phyloP scores from a whole-genome alignment of 2,888 invertebrate genomes.

The Dorcus parallelipipedus region DNA sequence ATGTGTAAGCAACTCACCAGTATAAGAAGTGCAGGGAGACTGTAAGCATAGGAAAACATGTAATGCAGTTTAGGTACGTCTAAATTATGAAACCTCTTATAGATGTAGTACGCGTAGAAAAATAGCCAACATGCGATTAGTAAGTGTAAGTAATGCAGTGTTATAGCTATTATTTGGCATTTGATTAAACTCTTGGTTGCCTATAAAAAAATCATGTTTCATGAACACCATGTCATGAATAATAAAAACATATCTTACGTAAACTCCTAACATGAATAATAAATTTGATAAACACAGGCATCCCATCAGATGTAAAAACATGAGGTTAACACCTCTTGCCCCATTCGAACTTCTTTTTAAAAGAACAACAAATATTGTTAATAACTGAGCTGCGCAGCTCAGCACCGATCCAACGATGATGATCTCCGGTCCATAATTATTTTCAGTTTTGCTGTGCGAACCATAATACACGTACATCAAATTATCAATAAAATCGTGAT shows the following conservation, averaged over 20 bases:
- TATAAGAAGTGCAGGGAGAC: conserved; percentile 62
- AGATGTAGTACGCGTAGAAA: conserved; percentile 61
- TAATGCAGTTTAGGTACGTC: conserved; percentile 55
- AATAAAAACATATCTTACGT: conserved; percentile 49
- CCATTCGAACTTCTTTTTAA: conserved; percentile 42
- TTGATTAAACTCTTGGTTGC: conserved; percentile 61
- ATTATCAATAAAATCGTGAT: conserved; percentile 70
- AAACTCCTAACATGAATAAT: conserved; percentile 63
- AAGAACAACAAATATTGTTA: conserved; percentile 50
- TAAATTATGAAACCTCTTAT: conserved; percentile 53
- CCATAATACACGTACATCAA: conserved; percentile 70
- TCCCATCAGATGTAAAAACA: conserved; percentile 61
- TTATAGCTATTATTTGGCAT: conserved; percentile 64
- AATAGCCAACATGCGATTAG: conserved; percentile 69
- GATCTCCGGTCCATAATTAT: conserved; percentile 54
- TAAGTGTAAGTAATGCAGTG: conserved; percentile 68
- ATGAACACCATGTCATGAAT: no score
- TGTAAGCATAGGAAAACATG: conserved; percentile 61
- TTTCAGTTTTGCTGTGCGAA: conserved; percentile 52
- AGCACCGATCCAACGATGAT: conserved; percentile 52
- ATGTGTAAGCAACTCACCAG: conserved; percentile 54
- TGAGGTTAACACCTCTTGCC: conserved; percentile 49
- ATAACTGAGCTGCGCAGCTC: conserved; percentile 51
- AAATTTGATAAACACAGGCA: conserved; percentile 60
- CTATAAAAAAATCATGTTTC: conserved; percentile 43